Evolutionary conservation across 2,888 invertebrate species (phyloP).

Genomic region (Rhagonycha fulva): DNA sequence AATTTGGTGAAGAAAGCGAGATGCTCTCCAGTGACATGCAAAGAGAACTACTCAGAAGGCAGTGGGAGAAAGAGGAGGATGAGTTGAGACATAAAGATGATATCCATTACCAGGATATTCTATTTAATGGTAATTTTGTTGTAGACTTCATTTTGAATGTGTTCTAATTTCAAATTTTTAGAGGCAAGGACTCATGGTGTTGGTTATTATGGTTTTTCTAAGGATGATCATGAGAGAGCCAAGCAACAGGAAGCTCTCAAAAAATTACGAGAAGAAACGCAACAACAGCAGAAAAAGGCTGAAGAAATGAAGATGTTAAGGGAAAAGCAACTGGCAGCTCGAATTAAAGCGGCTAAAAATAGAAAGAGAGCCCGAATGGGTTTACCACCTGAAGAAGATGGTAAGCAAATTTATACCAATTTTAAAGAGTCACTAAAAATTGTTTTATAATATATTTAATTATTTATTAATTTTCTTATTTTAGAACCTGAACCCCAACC

Average conservation of each 20-base stretch:
- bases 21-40: conserved; percentile 60
- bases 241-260: conserved; percentile 81
- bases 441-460: no score
- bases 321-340: conserved; percentile 69
- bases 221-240: conserved; percentile 76
- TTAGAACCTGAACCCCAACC: conserved; percentile 15
- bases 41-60: conserved; percentile 73
- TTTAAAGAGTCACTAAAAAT: not conserved
- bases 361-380: conserved; percentile 75
- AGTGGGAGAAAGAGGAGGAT: conserved; percentile 87
- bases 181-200: conserved; percentile 93
- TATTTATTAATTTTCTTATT: conserved; percentile 6
- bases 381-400: conserved; percentile 61
- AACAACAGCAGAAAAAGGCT: conserved; percentile 67
- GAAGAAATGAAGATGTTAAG: conserved; percentile 64
- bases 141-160: not conserved
- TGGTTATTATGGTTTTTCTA: conserved; percentile 89
- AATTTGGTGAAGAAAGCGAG: conserved; percentile 50
- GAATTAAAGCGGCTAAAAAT: conserved; percentile 74
- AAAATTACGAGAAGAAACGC: conserved; percentile 71
- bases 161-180: conserved; percentile 45
- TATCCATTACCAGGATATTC: conserved; percentile 90
- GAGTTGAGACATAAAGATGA: conserved; percentile 72
- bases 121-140: conserved; percentile 73
- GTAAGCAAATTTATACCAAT: conserved; percentile 16